Conservation (phyloP, 2,113 vertebrate species). For the Myxocyprinus asiaticus region DNA sequence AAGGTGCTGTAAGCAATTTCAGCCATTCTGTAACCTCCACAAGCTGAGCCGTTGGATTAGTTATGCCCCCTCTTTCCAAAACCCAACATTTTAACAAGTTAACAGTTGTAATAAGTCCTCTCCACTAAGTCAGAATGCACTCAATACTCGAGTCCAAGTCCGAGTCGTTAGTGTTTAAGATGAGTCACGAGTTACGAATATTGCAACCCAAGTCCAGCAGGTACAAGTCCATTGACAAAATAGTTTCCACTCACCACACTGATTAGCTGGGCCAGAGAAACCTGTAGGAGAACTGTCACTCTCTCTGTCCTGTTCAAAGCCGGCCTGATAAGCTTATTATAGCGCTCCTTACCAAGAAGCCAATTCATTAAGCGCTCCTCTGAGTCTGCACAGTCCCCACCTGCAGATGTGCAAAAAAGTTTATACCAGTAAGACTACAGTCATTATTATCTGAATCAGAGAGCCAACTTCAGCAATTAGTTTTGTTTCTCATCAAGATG, state of each 20-base stretch:
- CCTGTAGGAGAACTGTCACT: conserved; percentile 86
- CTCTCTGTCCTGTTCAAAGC: conserved; percentile 86
- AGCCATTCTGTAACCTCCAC: too few relatives aligned
- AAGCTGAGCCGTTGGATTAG: too few relatives aligned
- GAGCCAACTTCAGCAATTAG: too few relatives aligned
- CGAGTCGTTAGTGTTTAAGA: too few relatives aligned
- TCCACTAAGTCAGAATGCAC: too few relatives aligned
- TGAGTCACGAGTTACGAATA: too few relatives aligned
- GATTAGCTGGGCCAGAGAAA: conserved; percentile 95
- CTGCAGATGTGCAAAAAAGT: conserved; percentile 67
- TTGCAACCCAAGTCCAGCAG: too few relatives aligned
- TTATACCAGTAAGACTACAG: background rate
- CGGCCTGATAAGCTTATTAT: conserved; percentile 94
- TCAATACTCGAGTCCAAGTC: too few relatives aligned
- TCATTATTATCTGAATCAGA: background rate
- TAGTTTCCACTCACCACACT: conserved; percentile 83
- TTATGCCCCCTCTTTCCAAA: too few relatives aligned
- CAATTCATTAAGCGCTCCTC: conserved; percentile 93
- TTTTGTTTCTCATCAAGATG: background rate
- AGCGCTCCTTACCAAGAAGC: conserved; percentile 84
- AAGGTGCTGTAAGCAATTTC: too few relatives aligned
- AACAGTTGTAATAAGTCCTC: too few relatives aligned
- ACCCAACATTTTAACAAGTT: too few relatives aligned
- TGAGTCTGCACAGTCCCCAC: conserved; percentile 80
- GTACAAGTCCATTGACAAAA: background rate